Base-by-base conservation (phyloP, 1,140 invertebrate species). In the Temnothorax nylanderi region DNA sequence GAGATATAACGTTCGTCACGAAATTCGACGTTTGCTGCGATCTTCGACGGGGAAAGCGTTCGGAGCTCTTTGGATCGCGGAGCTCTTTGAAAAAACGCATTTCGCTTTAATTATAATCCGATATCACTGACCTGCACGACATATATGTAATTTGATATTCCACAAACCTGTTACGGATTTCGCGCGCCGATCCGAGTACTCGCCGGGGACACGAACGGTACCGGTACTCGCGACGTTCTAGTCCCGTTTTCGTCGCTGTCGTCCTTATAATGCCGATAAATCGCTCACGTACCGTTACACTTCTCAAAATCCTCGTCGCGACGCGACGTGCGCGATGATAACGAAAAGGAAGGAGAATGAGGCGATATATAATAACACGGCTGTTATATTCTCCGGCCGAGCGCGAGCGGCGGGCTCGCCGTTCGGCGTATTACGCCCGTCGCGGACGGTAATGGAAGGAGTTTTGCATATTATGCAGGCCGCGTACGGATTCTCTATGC, bases 391-490 rank as follows among this genome's bases (percentile, higher is more conserved):
- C 88, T 62, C 82, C 34, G 85, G 87, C 89, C 26, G 26, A 26
- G 26, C 26, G 26, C 26, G 69, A 21, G 18, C n/a, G 11, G 41
- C 47, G 69, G 56, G 26, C 85, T 32, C 64, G 56, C 54, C 54
- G 62, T 82, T 64, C 56, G 62, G 71, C 74, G 87, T 91, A 90
- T 91, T 91, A 94, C 93, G 89, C 93, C 92, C 89, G 90, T 78
- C 89, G 89, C 90, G 88, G 91, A 92, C 93, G 91, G 92, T 94
- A 94, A 94, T 94, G 91, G 93, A 84, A 74, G 89, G 89, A 90
- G 91, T 93, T 94, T 94, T 93, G 91, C 92, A 93, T 93, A 93
- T 93, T 94, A 94, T 94, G 93, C 93, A 94, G 93, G 93, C 92
- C 91, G 93, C 93, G 93, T 94, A 91, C 93, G 65, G 92, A 94